Percentiles rank a stretch among this genome's conserved stretches.
These are phyloP conservation scores for Tamandua tetradactyla DNA, from an alignment of 2,797 vertebrate genomes.

Conservation along the genomic window DNA sequence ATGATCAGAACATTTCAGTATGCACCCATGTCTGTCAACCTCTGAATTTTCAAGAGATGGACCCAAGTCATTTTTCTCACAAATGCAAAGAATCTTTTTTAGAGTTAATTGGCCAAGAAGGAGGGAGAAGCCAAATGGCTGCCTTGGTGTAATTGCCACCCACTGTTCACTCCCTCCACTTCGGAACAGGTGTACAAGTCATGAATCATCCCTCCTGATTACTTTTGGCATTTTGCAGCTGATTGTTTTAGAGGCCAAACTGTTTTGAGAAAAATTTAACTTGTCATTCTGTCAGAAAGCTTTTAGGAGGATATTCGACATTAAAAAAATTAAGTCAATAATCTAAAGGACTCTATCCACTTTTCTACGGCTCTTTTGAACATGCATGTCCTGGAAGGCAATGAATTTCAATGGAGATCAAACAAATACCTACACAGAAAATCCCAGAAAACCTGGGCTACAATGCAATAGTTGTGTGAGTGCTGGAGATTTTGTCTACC, in stretches of 20 bases:
- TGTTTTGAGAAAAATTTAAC: constrained; percentile 76
- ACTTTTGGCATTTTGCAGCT: constrained; percentile 71
- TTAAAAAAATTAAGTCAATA: constrained; percentile 66
- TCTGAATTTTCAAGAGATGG: constrained; percentile 28
- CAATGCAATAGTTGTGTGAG: too few relatives aligned
- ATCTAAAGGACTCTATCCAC: constrained; percentile 47
- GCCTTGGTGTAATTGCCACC: constrained; percentile 29
- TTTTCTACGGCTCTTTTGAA: constrained; percentile 62
- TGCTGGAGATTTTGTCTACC: neutral
- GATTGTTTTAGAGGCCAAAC: constrained; percentile 75
- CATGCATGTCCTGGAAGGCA: neutral
- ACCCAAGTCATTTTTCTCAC: neutral
- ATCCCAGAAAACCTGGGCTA: neutral
- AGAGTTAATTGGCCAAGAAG: constrained; percentile 65
- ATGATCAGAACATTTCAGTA: neutral
- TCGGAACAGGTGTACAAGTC: constrained; percentile 62
- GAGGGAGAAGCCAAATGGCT: constrained; percentile 35
- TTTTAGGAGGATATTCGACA: constrained; percentile 71
- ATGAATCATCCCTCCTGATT: constrained; percentile 68
- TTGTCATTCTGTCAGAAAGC: constrained; percentile 78
- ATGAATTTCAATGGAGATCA: neutral
- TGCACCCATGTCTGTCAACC: neutral
- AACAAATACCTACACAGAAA: neutral
- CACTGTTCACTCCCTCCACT: neutral
- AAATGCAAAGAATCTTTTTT: constrained; percentile 44